Evolutionary conservation across 2,888 invertebrate species (phyloP).

Genomic region (Bugula neritina): DNA sequence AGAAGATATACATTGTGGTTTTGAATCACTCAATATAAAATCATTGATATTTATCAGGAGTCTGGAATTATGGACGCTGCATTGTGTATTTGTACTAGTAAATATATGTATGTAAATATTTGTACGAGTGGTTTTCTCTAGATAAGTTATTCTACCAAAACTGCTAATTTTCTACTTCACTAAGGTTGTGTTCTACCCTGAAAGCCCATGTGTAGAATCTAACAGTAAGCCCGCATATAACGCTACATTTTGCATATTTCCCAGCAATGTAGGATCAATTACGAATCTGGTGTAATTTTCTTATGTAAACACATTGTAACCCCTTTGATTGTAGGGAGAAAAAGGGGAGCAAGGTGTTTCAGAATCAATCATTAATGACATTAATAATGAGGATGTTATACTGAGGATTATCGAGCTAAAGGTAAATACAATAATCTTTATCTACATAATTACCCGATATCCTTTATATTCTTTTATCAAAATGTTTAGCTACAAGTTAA

Average conservation of each 20-base stretch:
- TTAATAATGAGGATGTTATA: background rate
- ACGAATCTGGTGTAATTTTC: too few relatives aligned
- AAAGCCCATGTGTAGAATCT: too few relatives aligned
- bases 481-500: too few relatives aligned
- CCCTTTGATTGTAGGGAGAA: background rate
- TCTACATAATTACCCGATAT: background rate
- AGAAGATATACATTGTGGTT: conserved; percentile 3
- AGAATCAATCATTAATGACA: background rate
- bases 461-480: too few relatives aligned
- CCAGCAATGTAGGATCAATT: background rate
- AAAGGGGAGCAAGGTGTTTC: conserved; percentile 2
- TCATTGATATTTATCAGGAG: conserved; percentile 3
- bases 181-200: too few relatives aligned
- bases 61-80: background rate
- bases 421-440: background rate
- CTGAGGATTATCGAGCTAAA: conserved; percentile 12
- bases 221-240: too few relatives aligned
- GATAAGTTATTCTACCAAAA: conserved; percentile 2
- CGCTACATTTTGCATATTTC: too few relatives aligned
- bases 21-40: background rate
- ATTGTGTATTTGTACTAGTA: conserved; percentile 23
- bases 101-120: conserved; percentile 26
- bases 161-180: too few relatives aligned
- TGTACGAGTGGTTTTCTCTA: background rate
- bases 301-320: background rate